Conservation (phyloP, 2,797 vertebrate species). For the Cynopterus sphinx region DNA sequence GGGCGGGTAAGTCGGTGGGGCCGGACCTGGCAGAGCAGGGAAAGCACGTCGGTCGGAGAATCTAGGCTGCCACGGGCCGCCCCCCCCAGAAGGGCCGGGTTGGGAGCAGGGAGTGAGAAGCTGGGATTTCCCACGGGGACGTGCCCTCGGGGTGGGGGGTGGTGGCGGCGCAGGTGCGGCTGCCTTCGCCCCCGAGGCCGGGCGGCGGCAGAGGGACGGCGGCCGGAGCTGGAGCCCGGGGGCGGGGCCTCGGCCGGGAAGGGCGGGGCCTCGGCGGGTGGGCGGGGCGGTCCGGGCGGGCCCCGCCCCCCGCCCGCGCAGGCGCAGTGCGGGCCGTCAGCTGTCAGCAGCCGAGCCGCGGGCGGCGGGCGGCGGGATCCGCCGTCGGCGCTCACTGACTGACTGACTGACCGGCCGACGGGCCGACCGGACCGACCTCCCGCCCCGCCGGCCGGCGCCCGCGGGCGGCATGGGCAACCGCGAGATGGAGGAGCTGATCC, state of each 20-base stretch:
- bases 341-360: constrained; percentile 77
- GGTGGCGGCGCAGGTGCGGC: background rate
- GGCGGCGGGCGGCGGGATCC: constrained; percentile 88
- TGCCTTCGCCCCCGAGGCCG: background rate
- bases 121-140: background rate
- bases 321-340: constrained; percentile 75
- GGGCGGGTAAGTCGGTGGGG: background rate
- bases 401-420: too few species aligned
- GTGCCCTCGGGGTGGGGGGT: background rate
- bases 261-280: too few species aligned
- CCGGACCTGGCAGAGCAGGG: background rate
- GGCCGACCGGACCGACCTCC: too few species aligned
- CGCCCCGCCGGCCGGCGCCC: too few species aligned
- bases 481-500: constrained; percentile 97
- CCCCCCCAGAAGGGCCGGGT: background rate
- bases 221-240: too few species aligned
- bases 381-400: constrained; percentile 83
- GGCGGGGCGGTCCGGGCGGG: background rate
- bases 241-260: background rate
- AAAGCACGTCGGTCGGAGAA: background rate
- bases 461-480: constrained; percentile 76
- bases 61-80: background rate
- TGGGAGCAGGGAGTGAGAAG: background rate
- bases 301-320: constrained; percentile 72
- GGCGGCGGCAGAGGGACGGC: too few species aligned